phyloP scores from a whole-genome alignment of 2,888 invertebrate genomes.

The Galerucella pusilla region DNA sequence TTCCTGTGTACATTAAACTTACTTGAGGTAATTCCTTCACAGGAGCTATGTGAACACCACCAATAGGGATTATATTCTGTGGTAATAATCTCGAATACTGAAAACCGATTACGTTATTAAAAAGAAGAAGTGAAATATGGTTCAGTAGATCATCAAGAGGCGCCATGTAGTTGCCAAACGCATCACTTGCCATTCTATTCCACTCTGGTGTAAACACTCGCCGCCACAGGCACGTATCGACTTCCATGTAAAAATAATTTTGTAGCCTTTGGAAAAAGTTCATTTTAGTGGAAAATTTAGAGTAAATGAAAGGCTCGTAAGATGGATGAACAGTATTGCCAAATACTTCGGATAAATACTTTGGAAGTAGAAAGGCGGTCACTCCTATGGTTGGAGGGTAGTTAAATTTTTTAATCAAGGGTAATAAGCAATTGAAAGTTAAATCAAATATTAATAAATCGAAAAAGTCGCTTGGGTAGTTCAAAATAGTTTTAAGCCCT shows the following conservation, averaged over 20 bases:
- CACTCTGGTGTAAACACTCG: constrained; percentile 28
- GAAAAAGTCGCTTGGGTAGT: constrained; percentile 54
- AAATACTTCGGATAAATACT: constrained; percentile 37
- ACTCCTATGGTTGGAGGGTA: constrained; percentile 53
- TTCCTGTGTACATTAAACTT: constrained; percentile 28
- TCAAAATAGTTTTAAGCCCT: constrained; percentile 38
- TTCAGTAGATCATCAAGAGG: constrained; percentile 46
- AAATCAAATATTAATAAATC: constrained; percentile 56
- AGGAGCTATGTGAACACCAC: constrained; percentile 55
- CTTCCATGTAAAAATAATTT: constrained; percentile 44
- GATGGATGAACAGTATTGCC: constrained; percentile 47
- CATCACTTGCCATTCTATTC: constrained; percentile 38
- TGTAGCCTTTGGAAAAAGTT: constrained; percentile 46
- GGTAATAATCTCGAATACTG: constrained; percentile 54
- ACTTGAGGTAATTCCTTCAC: constrained; percentile 55
- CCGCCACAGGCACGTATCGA: constrained; percentile 25
- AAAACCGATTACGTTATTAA: constrained; percentile 53
- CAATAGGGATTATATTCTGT: constrained; percentile 58
- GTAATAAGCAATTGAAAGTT: constrained; percentile 49
- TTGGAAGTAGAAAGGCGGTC: constrained; percentile 44
- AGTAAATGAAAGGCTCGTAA: constrained; percentile 48
- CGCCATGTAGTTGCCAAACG: constrained; percentile 46
- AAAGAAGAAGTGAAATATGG: constrained; percentile 50
- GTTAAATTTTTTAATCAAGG: constrained; percentile 55
- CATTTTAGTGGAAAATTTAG: constrained; percentile 46